These are phyloP conservation scores for Uropetala carovei DNA, from an alignment of 2,888 invertebrate species.

Conservation along the genomic window DNA sequence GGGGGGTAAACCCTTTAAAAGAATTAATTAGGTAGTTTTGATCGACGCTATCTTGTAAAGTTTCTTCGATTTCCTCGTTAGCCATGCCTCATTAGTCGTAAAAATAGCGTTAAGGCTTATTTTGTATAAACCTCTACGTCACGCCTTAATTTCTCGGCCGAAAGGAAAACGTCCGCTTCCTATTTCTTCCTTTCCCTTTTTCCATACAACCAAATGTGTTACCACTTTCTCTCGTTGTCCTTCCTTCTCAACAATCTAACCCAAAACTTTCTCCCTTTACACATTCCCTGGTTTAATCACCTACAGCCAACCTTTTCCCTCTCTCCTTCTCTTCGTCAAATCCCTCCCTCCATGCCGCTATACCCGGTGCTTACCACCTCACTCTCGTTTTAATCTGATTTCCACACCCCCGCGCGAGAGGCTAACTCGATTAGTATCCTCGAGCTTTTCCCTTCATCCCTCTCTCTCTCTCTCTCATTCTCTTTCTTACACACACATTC, in stretches of 20 bases:
- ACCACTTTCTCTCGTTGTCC: background rate
- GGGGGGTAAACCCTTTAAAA: too few species aligned
- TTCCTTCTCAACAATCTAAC: background rate
- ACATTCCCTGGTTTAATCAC: background rate
- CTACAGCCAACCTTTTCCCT: background rate
- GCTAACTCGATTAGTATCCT: conserved; percentile 54
- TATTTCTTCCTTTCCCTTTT: background rate
- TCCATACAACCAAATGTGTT: background rate
- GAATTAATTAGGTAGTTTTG: too few species aligned
- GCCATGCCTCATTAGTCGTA: too few species aligned
- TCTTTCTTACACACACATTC: background rate
- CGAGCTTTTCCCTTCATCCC: conserved; percentile 28
- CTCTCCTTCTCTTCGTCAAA: background rate
- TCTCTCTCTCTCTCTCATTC: background rate
- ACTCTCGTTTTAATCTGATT: conserved; percentile 60
- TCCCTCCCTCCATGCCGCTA: background rate
- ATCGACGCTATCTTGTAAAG: too few species aligned
- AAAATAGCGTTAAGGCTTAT: background rate
- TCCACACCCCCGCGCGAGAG: conserved; percentile 54
- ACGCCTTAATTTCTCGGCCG: background rate
- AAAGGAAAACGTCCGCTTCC: background rate
- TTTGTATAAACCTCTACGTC: background rate
- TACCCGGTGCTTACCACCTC: background rate
- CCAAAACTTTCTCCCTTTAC: background rate
- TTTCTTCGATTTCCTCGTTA: too few species aligned